These are phyloP conservation scores for Etheostoma cragini DNA, from an alignment of 2,113 vertebrate species.

Conservation along the genomic window DNA sequence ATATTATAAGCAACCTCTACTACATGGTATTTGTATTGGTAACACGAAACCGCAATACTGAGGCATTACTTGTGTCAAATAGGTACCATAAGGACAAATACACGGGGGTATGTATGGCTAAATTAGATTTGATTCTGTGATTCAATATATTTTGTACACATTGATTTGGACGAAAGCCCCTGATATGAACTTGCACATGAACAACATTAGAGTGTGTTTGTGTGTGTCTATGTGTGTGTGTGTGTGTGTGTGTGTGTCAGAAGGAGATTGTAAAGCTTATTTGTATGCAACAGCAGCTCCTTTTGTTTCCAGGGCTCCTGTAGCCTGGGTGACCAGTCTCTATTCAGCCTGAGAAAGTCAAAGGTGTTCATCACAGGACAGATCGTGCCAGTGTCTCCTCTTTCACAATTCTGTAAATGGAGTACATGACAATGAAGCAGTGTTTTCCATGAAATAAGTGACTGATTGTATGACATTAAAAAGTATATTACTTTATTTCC, in stretches of 20 bases:
- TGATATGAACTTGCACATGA: not conserved
- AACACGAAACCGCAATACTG: not conserved
- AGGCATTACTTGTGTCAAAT: not conserved
- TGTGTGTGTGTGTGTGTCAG: not conserved
- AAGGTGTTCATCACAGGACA: slow-evolving; percentile 39
- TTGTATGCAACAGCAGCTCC: slow-evolving; percentile 52
- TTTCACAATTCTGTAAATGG: slow-evolving; percentile 37
- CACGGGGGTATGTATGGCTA: not conserved
- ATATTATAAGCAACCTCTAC: slow-evolving; percentile 8
- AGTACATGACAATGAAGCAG: slow-evolving; percentile 33
- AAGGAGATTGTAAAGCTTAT: slow-evolving; percentile 29
- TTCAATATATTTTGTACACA: not conserved
- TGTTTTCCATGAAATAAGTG: slow-evolving; percentile 18
- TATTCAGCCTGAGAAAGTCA: slow-evolving; percentile 50
- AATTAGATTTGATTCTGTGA: not conserved
- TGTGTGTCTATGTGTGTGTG: not conserved
- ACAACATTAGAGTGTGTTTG: not conserved
- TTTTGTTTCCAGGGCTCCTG: slow-evolving; percentile 51
- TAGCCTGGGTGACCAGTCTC: slow-evolving; percentile 50
- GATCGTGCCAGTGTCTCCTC: slow-evolving; percentile 21
- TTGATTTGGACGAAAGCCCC: slow-evolving; percentile 19
- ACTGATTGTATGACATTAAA: slow-evolving; percentile 1
- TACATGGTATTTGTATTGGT: slow-evolving; percentile 18
- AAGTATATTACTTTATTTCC: slow-evolving; percentile 7
- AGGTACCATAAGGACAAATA: not conserved